Conservation (phyloP, 2,113 vertebrate genomes). For the Amblyopsis rosae region DNA sequence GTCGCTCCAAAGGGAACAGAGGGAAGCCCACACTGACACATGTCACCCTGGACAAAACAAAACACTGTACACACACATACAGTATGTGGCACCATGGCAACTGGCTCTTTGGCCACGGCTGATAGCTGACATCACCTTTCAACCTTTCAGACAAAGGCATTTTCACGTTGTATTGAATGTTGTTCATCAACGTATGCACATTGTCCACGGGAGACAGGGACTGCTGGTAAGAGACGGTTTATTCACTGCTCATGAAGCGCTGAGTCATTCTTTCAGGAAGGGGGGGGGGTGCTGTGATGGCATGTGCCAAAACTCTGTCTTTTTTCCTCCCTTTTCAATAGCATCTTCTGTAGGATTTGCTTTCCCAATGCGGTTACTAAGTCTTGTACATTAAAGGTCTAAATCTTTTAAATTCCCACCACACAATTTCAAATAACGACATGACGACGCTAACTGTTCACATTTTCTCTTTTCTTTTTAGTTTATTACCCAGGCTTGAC, state of each 20-base stretch:
- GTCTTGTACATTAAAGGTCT: too few species aligned
- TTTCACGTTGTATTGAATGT: too few species aligned
- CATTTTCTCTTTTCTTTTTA: too few species aligned
- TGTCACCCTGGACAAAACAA: not conserved
- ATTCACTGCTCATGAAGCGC: not conserved
- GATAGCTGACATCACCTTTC: constrained; percentile 6
- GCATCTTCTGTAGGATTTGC: too few species aligned
- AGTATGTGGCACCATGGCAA: constrained; percentile 12
- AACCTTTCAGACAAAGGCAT: not conserved
- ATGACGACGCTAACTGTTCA: too few species aligned
- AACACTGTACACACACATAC: not conserved
- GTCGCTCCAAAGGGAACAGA: constrained; percentile 45
- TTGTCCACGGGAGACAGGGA: not conserved
- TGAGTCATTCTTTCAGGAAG: not conserved
- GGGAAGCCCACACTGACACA: constrained; percentile 16
- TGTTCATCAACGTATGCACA: not conserved
- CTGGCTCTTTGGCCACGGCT: constrained; percentile 1
- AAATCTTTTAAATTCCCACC: too few species aligned
- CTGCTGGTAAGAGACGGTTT: not conserved
- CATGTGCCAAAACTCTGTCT: not conserved
- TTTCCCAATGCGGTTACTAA: too few species aligned
- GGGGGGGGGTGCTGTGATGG: not conserved
- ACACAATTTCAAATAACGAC: too few species aligned
- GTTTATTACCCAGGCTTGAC: too few species aligned
- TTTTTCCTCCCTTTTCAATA: not conserved